Evolutionary conservation across 1,140 invertebrate genomes (phyloP).

Genomic region (Myzus persicae): DNA sequence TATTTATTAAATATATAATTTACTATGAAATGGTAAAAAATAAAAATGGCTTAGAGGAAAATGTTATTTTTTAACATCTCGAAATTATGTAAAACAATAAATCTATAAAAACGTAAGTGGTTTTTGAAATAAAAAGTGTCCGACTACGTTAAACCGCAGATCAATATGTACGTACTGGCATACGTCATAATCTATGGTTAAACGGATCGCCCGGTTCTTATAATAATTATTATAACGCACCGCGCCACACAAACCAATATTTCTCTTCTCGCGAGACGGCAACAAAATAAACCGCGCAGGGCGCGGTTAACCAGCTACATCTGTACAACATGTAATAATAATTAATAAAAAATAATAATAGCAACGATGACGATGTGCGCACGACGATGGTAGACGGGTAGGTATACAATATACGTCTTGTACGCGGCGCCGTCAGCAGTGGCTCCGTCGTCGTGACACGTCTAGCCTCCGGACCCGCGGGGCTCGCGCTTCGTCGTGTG

Average conservation of each 20-base stretch:
- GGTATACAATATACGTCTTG: background rate
- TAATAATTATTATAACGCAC: too few species aligned
- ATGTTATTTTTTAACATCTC: too few species aligned
- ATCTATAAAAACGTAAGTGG: too few species aligned
- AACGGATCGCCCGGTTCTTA: too few species aligned
- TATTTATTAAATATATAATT: too few species aligned
- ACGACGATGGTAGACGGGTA: background rate
- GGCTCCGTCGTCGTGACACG: background rate
- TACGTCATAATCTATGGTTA: too few species aligned
- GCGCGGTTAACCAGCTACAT: background rate
- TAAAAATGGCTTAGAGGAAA: too few species aligned
- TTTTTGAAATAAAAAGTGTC: too few species aligned
- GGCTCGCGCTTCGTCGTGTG: background rate
- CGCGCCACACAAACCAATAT: background rate
- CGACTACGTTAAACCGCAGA: too few species aligned
- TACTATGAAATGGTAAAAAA: too few species aligned
- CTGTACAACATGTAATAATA: background rate
- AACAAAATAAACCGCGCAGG: background rate
- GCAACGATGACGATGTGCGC: background rate
- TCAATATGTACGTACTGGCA: too few species aligned
- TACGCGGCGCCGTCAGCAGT: background rate
- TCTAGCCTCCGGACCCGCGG: background rate
- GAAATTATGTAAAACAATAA: too few species aligned
- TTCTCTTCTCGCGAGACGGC: background rate
- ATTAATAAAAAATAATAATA: slow-evolving; percentile 3